Evolutionary conservation across 2,888 invertebrate genomes (phyloP).

Genomic region (Erebia palarica): DNA sequence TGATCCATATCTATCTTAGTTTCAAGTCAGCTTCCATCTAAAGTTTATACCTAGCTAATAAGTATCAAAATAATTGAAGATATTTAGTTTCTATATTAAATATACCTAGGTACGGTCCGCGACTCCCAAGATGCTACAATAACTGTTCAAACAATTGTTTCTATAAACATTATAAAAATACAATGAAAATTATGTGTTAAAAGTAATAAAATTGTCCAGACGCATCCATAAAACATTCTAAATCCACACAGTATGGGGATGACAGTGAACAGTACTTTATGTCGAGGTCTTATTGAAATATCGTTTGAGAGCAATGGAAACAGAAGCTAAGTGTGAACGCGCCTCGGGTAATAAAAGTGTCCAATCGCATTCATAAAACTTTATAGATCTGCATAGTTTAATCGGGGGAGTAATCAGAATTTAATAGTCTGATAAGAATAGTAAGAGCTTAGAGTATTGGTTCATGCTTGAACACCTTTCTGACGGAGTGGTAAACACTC

Average conservation of each 20-base stretch:
- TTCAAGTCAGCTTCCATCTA: too few relatives aligned
- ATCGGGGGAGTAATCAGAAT: conserved; percentile 40
- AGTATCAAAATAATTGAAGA: too few relatives aligned
- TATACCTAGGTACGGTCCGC: too few relatives aligned
- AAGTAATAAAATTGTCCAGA: conserved; percentile 7
- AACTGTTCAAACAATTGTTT: too few relatives aligned
- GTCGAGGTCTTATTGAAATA: conserved; percentile 14
- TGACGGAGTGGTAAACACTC: too few relatives aligned
- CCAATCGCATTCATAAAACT: conserved; percentile 63
- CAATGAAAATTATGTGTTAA: neutral
- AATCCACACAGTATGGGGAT: conserved; percentile 4
- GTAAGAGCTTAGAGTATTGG: neutral
- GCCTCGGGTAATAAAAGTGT: conserved; percentile 60
- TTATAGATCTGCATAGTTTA: conserved; percentile 57
- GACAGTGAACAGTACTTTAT: conserved; percentile 2
- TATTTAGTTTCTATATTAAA: neutral
- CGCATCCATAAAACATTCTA: conserved; percentile 9
- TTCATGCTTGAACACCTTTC: too few relatives aligned
- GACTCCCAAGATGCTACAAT: neutral
- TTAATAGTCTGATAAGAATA: conserved; percentile 4
- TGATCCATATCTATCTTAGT: too few relatives aligned
- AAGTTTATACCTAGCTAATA: too few relatives aligned
- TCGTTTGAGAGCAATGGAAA: conserved; percentile 25
- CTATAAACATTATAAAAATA: too few relatives aligned
- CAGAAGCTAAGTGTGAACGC: conserved; percentile 40